Percentiles rank a stretch among this genome's conserved stretches.
Evolutionary conservation across 2,113 vertebrate genomes (phyloP).

Genomic region (Cryptomyrus ogoouensis): DNA sequence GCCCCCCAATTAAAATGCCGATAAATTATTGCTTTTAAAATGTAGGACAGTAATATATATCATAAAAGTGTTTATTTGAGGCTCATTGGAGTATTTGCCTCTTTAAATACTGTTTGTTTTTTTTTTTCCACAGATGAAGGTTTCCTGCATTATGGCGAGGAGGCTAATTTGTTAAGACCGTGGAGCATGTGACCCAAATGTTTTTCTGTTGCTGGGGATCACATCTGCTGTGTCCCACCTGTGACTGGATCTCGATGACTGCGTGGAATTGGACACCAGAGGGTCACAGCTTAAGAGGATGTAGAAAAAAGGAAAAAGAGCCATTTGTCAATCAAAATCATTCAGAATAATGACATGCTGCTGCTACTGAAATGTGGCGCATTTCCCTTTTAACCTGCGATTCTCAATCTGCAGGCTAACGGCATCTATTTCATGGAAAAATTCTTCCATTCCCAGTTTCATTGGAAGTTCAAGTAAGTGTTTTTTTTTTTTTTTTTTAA

Average conservation of each 20-base stretch:
- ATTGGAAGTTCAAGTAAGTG: not conserved
- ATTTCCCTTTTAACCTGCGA: conserved; percentile 66
- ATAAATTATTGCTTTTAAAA: not conserved
- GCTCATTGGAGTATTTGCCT: not conserved
- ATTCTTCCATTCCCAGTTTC: conserved; percentile 76
- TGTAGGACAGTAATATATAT: not conserved
- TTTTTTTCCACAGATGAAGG: conserved; percentile 1
- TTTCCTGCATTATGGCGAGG: conserved; percentile 53
- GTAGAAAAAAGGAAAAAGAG: not conserved
- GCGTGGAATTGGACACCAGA: conserved; percentile 45
- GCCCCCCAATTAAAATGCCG: not conserved
- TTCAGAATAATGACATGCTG: not conserved
- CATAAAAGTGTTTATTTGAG: not conserved
- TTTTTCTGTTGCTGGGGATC: conserved; percentile 60
- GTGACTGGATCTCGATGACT: not conserved
- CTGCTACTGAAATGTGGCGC: not conserved
- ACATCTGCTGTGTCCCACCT: not conserved
- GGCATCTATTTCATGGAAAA: conserved; percentile 84
- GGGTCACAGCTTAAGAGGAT: conserved; percentile 70
- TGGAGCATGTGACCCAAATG: conserved; percentile 37
- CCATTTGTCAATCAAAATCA: not conserved
- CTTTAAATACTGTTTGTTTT: not conserved
- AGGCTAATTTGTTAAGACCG: conserved; percentile 57
- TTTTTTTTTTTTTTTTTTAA: not conserved
- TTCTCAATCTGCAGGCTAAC: conserved; percentile 83